Evolutionary conservation across 1,140 invertebrate species (phyloP).

Genomic region (Bombus confusus): DNA sequence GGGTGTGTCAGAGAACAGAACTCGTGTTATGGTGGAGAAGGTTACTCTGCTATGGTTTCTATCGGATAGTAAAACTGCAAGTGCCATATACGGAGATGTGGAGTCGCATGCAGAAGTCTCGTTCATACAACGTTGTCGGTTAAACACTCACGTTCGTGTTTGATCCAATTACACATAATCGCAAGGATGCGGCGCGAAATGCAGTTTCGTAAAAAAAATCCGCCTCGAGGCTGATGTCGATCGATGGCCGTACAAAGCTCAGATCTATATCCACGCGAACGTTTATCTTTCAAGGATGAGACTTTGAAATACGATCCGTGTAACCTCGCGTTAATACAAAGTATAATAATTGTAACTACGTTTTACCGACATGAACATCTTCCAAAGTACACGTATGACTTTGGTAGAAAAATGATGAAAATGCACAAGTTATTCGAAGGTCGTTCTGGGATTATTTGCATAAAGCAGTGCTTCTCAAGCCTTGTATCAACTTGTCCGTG

Average conservation of each 20-base stretch:
- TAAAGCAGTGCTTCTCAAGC: no score
- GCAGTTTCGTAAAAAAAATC: background rate
- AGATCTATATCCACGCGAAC: background rate
- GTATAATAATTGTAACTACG: background rate
- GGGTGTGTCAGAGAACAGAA: background rate
- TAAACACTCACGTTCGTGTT: slow-evolving; percentile 7
- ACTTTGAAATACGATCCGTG: background rate
- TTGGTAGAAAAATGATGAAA: background rate
- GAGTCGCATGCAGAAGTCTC: slow-evolving; percentile 17
- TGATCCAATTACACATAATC: slow-evolving; percentile 37
- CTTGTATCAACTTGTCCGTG: no score
- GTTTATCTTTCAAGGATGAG: slow-evolving; percentile 5
- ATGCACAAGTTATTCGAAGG: background rate
- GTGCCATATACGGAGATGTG: slow-evolving; percentile 26
- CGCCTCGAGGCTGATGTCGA: background rate
- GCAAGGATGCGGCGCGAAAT: slow-evolving; percentile 4
- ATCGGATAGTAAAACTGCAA: background rate
- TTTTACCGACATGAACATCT: background rate
- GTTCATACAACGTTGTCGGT: background rate
- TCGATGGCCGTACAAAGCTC: slow-evolving; percentile 3
- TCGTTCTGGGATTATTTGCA: background rate
- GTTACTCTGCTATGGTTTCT: background rate
- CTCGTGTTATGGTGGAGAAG: slow-evolving; percentile 12
- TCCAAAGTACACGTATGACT: background rate
- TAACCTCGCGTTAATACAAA: background rate